These are phyloP conservation scores for Drosophila sechellia DNA, from an alignment of 1,140 invertebrate species.

Conservation along the genomic window DNA sequence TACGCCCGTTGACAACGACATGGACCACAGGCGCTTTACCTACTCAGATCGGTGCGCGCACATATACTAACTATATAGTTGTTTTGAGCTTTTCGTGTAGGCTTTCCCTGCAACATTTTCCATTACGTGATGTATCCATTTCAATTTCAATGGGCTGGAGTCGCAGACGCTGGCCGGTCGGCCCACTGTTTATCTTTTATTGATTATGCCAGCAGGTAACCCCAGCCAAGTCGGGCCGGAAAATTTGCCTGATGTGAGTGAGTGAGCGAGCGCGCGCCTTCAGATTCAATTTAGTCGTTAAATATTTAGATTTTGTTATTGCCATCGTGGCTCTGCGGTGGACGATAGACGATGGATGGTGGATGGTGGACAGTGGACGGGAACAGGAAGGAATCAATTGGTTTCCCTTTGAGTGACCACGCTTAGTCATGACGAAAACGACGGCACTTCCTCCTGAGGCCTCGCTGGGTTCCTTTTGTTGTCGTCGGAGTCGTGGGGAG, in stretches of 20 bases:
- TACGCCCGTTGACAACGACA: conserved; percentile 44
- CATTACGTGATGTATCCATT: conserved; percentile 70
- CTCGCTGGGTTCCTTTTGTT: conserved; percentile 66
- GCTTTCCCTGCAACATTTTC: conserved; percentile 68
- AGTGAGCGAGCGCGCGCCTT: conserved; percentile 56
- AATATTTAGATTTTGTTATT: conserved; percentile 77
- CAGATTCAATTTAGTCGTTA: conserved; percentile 80
- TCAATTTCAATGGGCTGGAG: conserved; percentile 58
- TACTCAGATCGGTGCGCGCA: conserved; percentile 1
- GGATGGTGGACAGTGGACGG: conserved; percentile 11
- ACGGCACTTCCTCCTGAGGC: conserved; percentile 62
- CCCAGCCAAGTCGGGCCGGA: conserved; percentile 41
- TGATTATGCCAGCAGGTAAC: conserved; percentile 76
- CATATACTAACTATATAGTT: conserved; percentile 3
- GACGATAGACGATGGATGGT: neutral
- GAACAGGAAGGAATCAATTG: conserved; percentile 81
- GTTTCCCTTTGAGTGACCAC: conserved; percentile 65
- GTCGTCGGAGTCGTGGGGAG: conserved; percentile 31
- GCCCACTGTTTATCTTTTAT: conserved; percentile 78
- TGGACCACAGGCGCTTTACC: conserved; percentile 24
- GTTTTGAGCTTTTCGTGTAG: conserved; percentile 34
- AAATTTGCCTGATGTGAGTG: conserved; percentile 70
- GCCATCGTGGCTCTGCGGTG: conserved; percentile 41
- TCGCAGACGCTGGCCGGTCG: conserved; percentile 17
- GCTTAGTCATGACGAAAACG: conserved; percentile 64